phyloP scores from a whole-genome alignment of 2,113 vertebrate species.

The Menidia beryllina region DNA sequence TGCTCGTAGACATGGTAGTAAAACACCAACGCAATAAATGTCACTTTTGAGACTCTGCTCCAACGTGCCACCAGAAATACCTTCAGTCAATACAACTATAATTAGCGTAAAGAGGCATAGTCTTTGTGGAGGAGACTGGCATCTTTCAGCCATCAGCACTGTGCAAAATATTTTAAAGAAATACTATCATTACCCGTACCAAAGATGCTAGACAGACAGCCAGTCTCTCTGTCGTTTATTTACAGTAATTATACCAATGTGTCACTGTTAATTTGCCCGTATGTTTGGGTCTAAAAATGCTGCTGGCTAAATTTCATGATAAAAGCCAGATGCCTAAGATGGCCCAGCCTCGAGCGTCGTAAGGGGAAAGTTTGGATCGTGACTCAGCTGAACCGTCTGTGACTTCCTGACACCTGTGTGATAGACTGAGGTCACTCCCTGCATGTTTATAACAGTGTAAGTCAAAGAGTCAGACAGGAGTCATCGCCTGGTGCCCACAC shows the following conservation, averaged over 20 bases:
- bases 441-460: conserved; percentile 50
- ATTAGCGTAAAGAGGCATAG: conserved; percentile 19
- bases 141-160: conserved; percentile 26
- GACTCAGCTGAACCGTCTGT: conserved; percentile 57
- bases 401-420: conserved; percentile 64
- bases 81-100: conserved; percentile 34
- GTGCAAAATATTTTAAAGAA: conserved; percentile 28
- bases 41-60: conserved; percentile 10
- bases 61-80: conserved; percentile 1
- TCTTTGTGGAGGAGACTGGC: conserved; percentile 33
- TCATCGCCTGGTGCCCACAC: conserved; percentile 57
- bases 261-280: conserved; percentile 25
- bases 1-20: conserved; percentile 1
- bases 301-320: conserved; percentile 17
- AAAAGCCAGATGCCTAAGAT: conserved; percentile 9
- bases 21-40: conserved; percentile 13
- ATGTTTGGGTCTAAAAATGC: conserved; percentile 30
- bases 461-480: conserved; percentile 66
- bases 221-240: conserved; percentile 32
- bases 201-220: conserved; percentile 18
- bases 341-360: conserved; percentile 18
- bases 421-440: conserved; percentile 56
- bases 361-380: conserved; percentile 49
- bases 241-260: conserved; percentile 25
- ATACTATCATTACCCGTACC: conserved; percentile 27